These are phyloP conservation scores for Diprion similis DNA, from an alignment of 1,140 invertebrate genomes.

Conservation along the genomic window DNA sequence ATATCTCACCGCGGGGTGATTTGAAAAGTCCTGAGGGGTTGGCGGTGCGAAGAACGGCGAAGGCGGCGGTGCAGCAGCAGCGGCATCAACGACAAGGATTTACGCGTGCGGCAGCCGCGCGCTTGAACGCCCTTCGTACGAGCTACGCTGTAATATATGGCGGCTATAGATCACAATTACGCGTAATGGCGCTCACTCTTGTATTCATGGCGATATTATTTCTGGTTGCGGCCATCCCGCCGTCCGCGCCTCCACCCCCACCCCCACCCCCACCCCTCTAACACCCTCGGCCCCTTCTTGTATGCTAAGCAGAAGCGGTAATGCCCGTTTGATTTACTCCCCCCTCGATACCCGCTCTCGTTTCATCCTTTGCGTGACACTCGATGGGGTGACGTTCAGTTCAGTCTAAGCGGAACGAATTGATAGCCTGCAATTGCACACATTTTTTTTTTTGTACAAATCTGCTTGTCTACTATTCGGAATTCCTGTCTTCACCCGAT, in stretches of 20 bases:
- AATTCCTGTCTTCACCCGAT: too few relatives aligned
- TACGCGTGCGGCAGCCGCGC: constrained; percentile 40
- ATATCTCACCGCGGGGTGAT: constrained; percentile 44
- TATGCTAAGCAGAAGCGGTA: constrained; percentile 50
- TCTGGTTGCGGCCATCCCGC: constrained; percentile 44
- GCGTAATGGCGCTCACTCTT: constrained; percentile 56
- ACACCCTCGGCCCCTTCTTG: constrained; percentile 28
- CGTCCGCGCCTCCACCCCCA: neutral
- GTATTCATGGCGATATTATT: constrained; percentile 55
- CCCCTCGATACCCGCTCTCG: constrained; percentile 8
- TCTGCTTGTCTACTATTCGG: too few relatives aligned
- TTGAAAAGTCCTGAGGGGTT: constrained; percentile 23
- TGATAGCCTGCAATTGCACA: too few relatives aligned
- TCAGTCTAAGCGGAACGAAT: too few relatives aligned
- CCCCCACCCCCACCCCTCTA: constrained; percentile 16
- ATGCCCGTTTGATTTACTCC: constrained; percentile 52
- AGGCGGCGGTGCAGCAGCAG: neutral
- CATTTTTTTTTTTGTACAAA: too few relatives aligned
- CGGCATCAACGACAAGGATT: constrained; percentile 42
- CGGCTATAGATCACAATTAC: constrained; percentile 59
- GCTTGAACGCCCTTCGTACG: constrained; percentile 51
- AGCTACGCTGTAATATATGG: constrained; percentile 52
- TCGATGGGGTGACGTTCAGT: neutral
- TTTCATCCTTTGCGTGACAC: neutral
- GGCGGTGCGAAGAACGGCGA: neutral